Base-by-base conservation (phyloP, 1,140 invertebrate species). In the Drosophila quadrilineata region DNA sequence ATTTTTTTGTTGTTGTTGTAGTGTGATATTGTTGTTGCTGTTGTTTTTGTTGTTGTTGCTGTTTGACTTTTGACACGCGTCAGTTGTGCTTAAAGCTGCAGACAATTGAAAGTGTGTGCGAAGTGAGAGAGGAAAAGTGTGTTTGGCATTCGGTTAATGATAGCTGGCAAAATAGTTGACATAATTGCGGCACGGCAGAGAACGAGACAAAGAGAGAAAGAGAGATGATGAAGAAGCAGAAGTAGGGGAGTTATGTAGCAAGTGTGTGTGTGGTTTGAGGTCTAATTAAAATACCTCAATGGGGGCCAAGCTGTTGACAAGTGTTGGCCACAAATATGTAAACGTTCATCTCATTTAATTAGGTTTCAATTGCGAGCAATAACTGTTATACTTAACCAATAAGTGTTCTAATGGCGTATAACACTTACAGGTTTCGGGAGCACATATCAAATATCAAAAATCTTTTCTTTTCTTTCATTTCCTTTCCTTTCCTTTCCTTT, bases 61-160 rank as follows among this genome's bases (percentile, higher is more conserved):
- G 71, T 35, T 53, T 77, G 66, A 67, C 77, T 74, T 84, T 67
- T 74, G 77, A 84, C 79, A 77, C 76, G 71, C 75, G 76, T 75
- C 76, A 65, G 62, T 76, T 73, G 53, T 35, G 64, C 50, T 45
- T 45, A 53, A 60, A 70, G 52, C 64, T 53, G 58, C 45, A 40
- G 40, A 50, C 48, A 45, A 41, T 33, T 48, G 53, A 53, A 69
- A 45, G 49, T 41, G n/a, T n/a, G n/a, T n/a, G n/a, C n/a, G n/a
- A n/a, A n/a, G n/a, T n/a, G n/a, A n/a, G 26, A 16, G 41, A 63
- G 62, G 36, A 26, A 60, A 57, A 48, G 57, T 60, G 67, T 41
- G 38, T 45, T 19, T 58, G 68, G 53, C 69, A 62, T 36, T 49
- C 62, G 22, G 50, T 70, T 70, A 79, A 77, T 77, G 57, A 66